Conservation (phyloP, 2,888 invertebrate genomes). For the Zhuqinia jingwanae region DNA sequence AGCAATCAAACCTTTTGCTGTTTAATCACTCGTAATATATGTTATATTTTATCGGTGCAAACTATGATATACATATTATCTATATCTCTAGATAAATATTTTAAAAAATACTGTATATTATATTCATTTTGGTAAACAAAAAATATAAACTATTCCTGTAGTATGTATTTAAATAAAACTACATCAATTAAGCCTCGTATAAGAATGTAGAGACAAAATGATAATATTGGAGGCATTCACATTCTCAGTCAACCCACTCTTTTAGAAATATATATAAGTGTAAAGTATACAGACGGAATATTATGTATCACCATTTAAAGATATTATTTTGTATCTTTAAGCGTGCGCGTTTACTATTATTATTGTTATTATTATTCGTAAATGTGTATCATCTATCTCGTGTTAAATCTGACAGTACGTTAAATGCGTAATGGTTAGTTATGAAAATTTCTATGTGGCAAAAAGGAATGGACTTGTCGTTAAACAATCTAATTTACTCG, state of each 20-base stretch:
- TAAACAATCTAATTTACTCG: no score
- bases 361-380: no score
- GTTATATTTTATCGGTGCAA: conserved; percentile 59
- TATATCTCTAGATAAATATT: no score
- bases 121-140: not conserved
- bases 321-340: no score
- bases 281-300: not conserved
- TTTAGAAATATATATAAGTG: not conserved
- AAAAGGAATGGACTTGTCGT: no score
- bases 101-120: not conserved
- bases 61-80: not conserved
- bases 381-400: no score
- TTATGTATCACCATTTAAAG: not conserved
- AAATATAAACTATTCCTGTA: not conserved
- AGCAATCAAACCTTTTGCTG: conserved; percentile 63
- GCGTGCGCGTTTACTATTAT: no score
- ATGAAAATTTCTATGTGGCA: no score
- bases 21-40: conserved; percentile 56
- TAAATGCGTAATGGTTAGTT: no score
- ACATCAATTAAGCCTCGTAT: not conserved
- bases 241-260: not conserved
- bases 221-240: not conserved
- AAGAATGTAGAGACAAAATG: not conserved
- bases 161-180: not conserved
- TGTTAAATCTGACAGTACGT: no score